Base-by-base conservation (phyloP, 2,113 vertebrate species). In the Phylloscopus whistleri region DNA sequence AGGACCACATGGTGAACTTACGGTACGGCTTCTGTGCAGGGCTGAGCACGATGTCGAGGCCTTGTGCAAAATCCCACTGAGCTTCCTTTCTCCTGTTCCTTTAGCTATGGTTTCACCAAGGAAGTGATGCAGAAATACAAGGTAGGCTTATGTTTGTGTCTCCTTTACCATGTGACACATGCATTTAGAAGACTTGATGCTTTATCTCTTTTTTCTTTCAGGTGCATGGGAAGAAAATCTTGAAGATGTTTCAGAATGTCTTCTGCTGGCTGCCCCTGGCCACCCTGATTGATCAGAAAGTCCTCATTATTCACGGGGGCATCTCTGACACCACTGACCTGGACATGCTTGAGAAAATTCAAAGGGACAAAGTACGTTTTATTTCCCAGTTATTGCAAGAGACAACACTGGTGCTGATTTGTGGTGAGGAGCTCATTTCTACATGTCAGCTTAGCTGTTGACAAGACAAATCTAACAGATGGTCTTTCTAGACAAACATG, bases 181-280 rank as follows among this genome's bases (percentile, higher is more conserved):
- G 33, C 43, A 23, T 74, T 84, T 76, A 43, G 18, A 51, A 74
- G 49, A 51, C 21, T 53, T 18, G 35, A 27, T 70, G 70, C 19
- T 37, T 84, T 46, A 80, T 16, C 37, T 64, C 46, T 21, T 63
- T 37, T 53, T 46, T 31, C 33, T 46, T 68, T 75, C 90, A 99
- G 99, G 92, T 96, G 46, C 98, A 99, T 15, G 99, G 99, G 27
- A 99, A 98, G 91, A 99, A 98, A 96, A 99, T 99, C 85, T 95
- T 99, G 41, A 98, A 98, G 93, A 98, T 98, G 90, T 96, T 99
- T 33, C 98, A 99, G 94, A 99, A 98, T 93, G 98, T 99, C 56
- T 99, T 99, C 91, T 98, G 99, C 95, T 99, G 98, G 98, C 97
- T 99, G 56, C 99, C 99, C 2, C 87, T 99, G 94, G 99, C 98